These are phyloP conservation scores for Synodontis membranacea DNA, from an alignment of 2,113 vertebrate genomes.

Conservation along the genomic window DNA sequence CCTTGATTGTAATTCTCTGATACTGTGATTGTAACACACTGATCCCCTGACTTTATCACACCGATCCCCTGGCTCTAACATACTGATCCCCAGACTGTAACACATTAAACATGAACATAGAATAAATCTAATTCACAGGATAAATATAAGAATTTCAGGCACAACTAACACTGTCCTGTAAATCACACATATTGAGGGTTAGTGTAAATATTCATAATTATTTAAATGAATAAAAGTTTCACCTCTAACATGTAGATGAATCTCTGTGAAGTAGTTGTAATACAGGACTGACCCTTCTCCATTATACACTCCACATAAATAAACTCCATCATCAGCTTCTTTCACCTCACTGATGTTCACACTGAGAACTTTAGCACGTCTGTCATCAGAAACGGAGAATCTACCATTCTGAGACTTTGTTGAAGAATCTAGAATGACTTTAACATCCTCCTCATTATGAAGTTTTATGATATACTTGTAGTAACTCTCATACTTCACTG, in stretches of 20 bases:
- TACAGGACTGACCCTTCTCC: rapidly evolving
- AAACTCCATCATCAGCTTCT: constrained; percentile 17
- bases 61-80: too few species aligned
- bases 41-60: too few species aligned
- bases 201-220: background rate
- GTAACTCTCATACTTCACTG: background rate
- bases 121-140: background rate
- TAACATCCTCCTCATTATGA: background rate
- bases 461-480: background rate
- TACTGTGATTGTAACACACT: too few species aligned
- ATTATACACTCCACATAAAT: background rate
- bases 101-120: background rate
- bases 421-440: rapidly evolving
- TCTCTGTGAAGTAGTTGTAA: background rate
- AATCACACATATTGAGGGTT: background rate
- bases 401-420: background rate
- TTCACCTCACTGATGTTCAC: constrained; percentile 8
- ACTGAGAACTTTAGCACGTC: background rate
- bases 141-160: background rate
- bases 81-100: too few species aligned
- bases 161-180: background rate
- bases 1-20: too few species aligned
- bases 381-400: constrained; percentile 19
- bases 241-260: constrained; percentile 23
- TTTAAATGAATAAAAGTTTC: background rate